phyloP scores from a whole-genome alignment of 1,140 invertebrate genomes.

The Drosophila pectinifera region DNA sequence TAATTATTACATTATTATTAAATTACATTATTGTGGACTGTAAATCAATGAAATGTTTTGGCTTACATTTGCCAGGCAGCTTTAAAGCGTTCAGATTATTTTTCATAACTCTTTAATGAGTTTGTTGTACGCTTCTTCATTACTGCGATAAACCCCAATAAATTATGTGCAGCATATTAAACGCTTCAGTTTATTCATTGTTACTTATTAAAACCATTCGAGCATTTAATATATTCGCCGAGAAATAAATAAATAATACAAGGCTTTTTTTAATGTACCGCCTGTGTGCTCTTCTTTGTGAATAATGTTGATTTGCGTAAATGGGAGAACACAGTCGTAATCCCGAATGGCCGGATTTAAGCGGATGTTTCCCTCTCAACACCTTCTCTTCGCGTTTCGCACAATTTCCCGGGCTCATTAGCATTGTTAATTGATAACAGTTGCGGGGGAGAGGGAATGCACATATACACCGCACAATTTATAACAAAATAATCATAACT shows the following conservation, averaged over 20 bases:
- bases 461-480: constrained; percentile 21
- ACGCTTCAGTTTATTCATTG: constrained; percentile 5
- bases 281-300: constrained; percentile 12
- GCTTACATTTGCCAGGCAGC: background rate
- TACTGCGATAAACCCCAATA: constrained; percentile 9
- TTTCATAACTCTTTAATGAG: background rate
- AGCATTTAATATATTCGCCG: constrained; percentile 4
- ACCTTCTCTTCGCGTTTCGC: constrained; percentile 14
- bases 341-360: constrained; percentile 37
- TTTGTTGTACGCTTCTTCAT: constrained; percentile 1
- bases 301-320: constrained; percentile 37
- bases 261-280: background rate
- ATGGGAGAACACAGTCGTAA: constrained; percentile 19
- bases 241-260: constrained; percentile 26
- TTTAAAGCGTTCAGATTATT: background rate
- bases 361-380: constrained; percentile 35
- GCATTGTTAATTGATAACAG: constrained; percentile 68
- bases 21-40: background rate
- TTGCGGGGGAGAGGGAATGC: background rate
- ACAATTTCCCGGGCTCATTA: constrained; percentile 48
- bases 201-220: constrained; percentile 17
- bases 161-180: constrained; percentile 20
- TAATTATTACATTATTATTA: background rate
- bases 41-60: background rate
- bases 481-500: constrained; percentile 52